A percentile compares a stretch with the other conserved stretches of the same genome.
phyloP scores from a whole-genome alignment of 2,113 vertebrate species.

The Ellobius talpinus region DNA sequence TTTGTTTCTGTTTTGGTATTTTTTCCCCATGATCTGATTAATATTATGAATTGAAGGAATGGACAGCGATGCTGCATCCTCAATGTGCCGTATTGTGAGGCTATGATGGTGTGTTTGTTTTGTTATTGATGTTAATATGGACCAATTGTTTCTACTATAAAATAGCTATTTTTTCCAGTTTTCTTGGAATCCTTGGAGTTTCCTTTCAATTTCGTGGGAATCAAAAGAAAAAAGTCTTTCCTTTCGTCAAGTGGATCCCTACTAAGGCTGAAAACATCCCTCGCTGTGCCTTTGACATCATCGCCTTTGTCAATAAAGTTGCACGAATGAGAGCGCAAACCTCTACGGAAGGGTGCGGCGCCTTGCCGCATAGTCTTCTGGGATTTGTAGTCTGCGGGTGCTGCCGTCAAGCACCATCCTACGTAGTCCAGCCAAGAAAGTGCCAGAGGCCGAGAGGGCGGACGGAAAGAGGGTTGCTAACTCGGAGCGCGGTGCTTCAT shows the following conservation, averaged over 20 bases:
- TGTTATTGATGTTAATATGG: neutral
- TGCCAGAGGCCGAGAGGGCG: slow-evolving; percentile 9
- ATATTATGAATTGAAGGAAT: neutral
- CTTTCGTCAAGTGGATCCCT: neutral
- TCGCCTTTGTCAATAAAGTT: slow-evolving; percentile 46
- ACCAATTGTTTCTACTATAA: neutral
- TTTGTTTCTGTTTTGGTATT: neutral
- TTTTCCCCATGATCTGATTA: neutral
- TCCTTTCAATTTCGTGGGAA: neutral
- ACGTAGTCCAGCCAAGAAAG: neutral
- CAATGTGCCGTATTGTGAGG: neutral
- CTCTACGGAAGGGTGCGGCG: neutral
- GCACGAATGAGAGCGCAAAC: fast-evolving
- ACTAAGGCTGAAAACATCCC: neutral
- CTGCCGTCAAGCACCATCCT: neutral
- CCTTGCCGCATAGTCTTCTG: fast-evolving
- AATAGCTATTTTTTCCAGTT: neutral
- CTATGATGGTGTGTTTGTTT: neutral
- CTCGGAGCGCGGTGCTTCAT: fast-evolving
- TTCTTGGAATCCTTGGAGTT: neutral
- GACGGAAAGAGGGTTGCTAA: neutral
- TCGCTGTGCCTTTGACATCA: fast-evolving
- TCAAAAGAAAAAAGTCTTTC: neutral
- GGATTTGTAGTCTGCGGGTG: neutral
- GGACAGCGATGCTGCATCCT: neutral